Evolutionary conservation across 2,888 invertebrate genomes (phyloP).

Genomic region (Trichopoda pennipes): DNA sequence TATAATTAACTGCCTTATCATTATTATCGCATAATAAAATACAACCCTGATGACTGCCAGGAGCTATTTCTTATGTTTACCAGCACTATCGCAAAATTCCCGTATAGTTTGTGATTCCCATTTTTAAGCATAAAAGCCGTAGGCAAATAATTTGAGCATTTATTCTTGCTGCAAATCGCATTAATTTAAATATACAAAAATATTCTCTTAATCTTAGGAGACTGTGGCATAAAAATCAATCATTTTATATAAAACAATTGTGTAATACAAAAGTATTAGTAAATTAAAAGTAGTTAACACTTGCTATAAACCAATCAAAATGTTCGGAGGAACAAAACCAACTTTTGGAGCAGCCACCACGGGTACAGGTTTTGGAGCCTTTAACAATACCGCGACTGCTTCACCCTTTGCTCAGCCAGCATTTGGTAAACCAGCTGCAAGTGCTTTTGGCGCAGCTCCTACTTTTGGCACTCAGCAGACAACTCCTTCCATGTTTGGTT

Average conservation of each 20-base stretch:
- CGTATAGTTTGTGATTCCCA: conserved; percentile 42
- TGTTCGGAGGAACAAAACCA: conserved; percentile 80
- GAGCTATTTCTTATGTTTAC: conserved; percentile 52
- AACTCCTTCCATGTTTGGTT: conserved; percentile 83
- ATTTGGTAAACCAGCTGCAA: conserved; percentile 84
- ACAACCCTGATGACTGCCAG: conserved; percentile 1
- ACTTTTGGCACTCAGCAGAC: conserved; percentile 84
- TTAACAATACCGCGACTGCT: conserved; percentile 76
- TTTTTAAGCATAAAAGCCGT: conserved; percentile 5
- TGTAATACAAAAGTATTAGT: conserved; percentile 40
- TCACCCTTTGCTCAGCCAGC: conserved; percentile 82
- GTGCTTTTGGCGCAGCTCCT: conserved; percentile 86
- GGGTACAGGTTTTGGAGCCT: conserved; percentile 77
- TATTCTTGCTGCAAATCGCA: conserved; percentile 22
- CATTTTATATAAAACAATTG: conserved; percentile 26
- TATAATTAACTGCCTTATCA: neutral
- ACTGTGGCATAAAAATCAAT: conserved; percentile 1
- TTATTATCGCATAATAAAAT: too few relatives aligned
- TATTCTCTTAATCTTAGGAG: neutral
- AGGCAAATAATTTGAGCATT: neutral
- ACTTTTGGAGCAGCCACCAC: conserved; percentile 81
- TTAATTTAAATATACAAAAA: neutral
- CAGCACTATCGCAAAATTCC: conserved; percentile 46
- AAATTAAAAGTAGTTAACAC: neutral
- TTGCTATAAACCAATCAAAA: conserved; percentile 58